Evolutionary conservation across 1,140 invertebrate species (phyloP), one percentile per base, ranked within the genome.

Genomic region (Aricia agestis): DNA sequence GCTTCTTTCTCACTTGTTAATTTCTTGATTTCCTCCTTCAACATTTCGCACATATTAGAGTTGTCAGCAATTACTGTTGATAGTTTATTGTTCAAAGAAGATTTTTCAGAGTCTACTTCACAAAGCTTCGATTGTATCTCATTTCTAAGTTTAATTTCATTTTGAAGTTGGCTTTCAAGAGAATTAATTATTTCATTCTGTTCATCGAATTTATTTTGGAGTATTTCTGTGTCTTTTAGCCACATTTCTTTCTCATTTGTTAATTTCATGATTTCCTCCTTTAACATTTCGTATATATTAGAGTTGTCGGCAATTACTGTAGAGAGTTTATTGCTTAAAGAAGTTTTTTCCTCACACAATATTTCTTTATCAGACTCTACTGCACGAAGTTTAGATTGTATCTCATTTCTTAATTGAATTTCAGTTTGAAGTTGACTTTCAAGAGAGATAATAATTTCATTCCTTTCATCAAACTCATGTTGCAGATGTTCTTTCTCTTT

Each of bases 351-450:
- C n/a, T 70, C 25, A 19, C 13, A 36, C 31, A 75, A 45, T 52
- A 63, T n/a, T 58, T 61, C 61, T 69, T 70, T 72, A 45, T 66
- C 15, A 18, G 45, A 32, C 73, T 72, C 69, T 19, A 58, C 17
- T 67, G 69, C 59, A 4, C 67, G 58, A 3, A 73, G 59, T 70
- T 78, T 76, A 17, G 77, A 72, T 68, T 86, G 78, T 52, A 83
- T 71, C 11, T 70, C 68, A n/a, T 80, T 67, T 74, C 85, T 87
- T 66, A 75, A 83, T 45, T 82, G 32, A 31, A 86, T 82, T 73
- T 88, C 84, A 73, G 79, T 77, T 69, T 85, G 79, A 32, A 88
- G 59, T 76, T 86, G 81, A 68, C 69, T 81, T 78, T 86, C 78
- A 7, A 86, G 63, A 61, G 81, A 70, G 69, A 78, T 78, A 3